Evolutionary conservation across 2,888 invertebrate species (phyloP).

Genomic region (Oegoconia quadripuncta): DNA sequence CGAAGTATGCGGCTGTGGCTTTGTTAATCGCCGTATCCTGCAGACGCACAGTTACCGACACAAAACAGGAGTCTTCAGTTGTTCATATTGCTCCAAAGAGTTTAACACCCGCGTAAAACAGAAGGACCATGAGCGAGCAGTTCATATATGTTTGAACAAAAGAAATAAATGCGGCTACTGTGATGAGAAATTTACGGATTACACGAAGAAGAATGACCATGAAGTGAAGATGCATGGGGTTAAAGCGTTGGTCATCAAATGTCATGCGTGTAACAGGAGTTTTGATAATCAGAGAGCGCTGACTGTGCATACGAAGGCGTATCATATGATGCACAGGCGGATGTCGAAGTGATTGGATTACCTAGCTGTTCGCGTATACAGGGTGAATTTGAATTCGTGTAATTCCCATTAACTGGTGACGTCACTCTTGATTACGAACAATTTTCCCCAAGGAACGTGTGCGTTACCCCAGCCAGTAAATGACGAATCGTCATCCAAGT

Average conservation of each 20-base stretch:
- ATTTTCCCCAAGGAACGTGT: too few species aligned
- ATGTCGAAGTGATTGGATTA: too few species aligned
- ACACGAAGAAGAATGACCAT: constrained; percentile 56
- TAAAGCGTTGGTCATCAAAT: constrained; percentile 53
- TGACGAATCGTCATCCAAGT: too few species aligned
- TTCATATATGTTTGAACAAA: constrained; percentile 41
- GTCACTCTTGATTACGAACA: too few species aligned
- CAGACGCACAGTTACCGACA: constrained; percentile 44
- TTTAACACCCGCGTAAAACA: constrained; percentile 61
- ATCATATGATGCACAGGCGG: constrained; percentile 43
- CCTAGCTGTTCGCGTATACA: not conserved
- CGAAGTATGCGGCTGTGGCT: constrained; percentile 39
- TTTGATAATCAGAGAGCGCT: constrained; percentile 70
- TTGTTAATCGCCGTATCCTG: constrained; percentile 36
- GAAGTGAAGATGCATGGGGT: constrained; percentile 54
- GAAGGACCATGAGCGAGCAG: constrained; percentile 57
- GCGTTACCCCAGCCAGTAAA: too few species aligned
- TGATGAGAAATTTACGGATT: constrained; percentile 54
- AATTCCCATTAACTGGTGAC: too few species aligned
- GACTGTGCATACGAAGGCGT: constrained; percentile 59
- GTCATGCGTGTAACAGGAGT: constrained; percentile 64
- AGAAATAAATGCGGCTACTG: constrained; percentile 50
- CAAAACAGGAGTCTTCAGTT: constrained; percentile 43
- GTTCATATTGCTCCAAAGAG: constrained; percentile 57
- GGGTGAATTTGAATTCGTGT: too few species aligned